Evolutionary conservation across 2,888 invertebrate species (phyloP), one percentile per base, ranked within the genome.

Genomic region (Zhuqinia jingwanae): DNA sequence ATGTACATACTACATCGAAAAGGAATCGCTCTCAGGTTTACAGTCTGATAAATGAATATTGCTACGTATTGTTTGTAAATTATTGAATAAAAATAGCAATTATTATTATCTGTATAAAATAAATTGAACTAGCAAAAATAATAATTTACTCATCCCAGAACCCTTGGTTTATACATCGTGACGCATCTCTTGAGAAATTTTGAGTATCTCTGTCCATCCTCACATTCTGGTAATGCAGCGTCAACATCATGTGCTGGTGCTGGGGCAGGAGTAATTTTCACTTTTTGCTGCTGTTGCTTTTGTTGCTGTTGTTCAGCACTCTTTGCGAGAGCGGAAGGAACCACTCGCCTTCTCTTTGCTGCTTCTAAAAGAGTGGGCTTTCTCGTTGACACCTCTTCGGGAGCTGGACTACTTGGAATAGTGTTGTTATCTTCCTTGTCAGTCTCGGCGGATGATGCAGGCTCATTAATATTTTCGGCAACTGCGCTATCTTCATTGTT

Each of bases 141-240:
- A 70, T 30, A 42, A 50, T 25, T 50, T 79, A 63, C 27, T 63
- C 42, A 82, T 17, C 83, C 76, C 56, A 76, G 83, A 20, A 68
- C 25, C 25, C 22, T 77, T 10, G 84, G 84, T 42, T 84, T 84
- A 58, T 84, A 84, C 68, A 70, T 84, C 30, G 84, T 78, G 30
- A 84, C 77, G 56, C 84, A 84, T 56, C 58, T 36, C 30, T 84
- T 84, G 30, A 84, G 65, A 78, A 84, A 84, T 27, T 78, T 84
- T 0, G 77, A 77, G 68, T 84, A 84, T 20, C 84, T 77, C 42
- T 77, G 77, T 1, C 84, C 84, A n/a, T 65, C 84, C 10, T 84
- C 84, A 20, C 84, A 84, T 1, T 13, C 17, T 13, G 77, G 83
- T 36, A 47, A 45, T 1, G 56, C 36, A 27, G 68, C 0, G 17